These are phyloP conservation scores for Cephalopholis sonnerati DNA, from an alignment of 2,113 vertebrate species.

Conservation along the genomic window DNA sequence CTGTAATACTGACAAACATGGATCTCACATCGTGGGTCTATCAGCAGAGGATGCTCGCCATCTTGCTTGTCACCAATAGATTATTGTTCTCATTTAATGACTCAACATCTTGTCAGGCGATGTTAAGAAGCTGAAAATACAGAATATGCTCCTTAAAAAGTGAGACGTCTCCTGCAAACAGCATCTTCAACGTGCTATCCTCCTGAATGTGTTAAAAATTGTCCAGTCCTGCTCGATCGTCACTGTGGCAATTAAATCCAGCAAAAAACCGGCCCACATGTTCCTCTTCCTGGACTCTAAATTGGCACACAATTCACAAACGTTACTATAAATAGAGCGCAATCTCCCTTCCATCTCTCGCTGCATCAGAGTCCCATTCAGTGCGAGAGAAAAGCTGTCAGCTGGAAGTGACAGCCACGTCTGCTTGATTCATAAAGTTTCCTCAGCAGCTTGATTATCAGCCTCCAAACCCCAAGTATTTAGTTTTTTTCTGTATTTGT, in stretches of 20 bases:
- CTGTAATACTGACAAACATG: constrained; percentile 1
- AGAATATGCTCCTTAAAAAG: neutral
- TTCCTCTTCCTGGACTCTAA: constrained; percentile 8
- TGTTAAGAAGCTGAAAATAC: neutral
- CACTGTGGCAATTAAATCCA: constrained; percentile 18
- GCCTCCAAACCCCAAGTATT: neutral
- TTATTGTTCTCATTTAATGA: neutral
- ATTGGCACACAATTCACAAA: constrained; percentile 47
- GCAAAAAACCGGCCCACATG: constrained; percentile 10
- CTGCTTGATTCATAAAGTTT: constrained; percentile 14
- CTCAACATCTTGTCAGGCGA: neutral
- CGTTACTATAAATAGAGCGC: constrained; percentile 45
- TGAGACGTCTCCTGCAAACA: neutral
- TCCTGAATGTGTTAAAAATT: neutral
- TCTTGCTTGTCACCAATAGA: neutral
- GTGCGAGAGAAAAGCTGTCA: constrained; percentile 14
- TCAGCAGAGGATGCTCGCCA: neutral
- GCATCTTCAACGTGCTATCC: neutral
- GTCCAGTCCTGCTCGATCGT: neutral
- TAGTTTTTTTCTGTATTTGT: neutral
- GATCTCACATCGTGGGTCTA: neutral
- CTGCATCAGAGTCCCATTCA: constrained; percentile 15
- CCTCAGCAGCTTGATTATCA: neutral
- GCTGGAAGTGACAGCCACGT: constrained; percentile 44
- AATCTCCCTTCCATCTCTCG: constrained; percentile 37